Conservation (phyloP, 2,888 invertebrate species). For the Cephalotes varians region DNA sequence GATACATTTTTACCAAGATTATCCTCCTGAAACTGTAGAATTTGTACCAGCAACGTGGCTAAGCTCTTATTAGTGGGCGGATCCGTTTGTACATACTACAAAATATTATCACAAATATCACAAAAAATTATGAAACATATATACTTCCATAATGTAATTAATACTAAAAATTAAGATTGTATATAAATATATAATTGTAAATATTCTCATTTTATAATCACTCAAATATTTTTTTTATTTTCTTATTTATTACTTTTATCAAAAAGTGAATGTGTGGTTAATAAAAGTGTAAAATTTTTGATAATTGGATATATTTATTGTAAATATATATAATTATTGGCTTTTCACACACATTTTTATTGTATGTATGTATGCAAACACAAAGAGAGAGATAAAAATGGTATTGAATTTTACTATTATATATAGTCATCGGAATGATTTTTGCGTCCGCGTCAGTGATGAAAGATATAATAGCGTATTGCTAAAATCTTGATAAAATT, state of each 20-base stretch:
- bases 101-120: conserved; percentile 76
- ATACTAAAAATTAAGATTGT: background rate
- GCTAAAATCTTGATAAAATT: background rate
- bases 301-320: background rate
- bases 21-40: conserved; percentile 98
- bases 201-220: background rate
- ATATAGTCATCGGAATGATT: conserved; percentile 7
- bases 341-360: background rate
- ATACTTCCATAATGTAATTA: background rate
- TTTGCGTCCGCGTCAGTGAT: background rate
- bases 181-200: too few relatives aligned
- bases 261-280: background rate
- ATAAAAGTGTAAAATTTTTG: background rate
- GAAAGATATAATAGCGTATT: background rate
- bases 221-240: background rate
- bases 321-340: background rate
- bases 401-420: background rate
- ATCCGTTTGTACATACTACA: conserved; percentile 96
- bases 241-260: background rate
- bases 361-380: background rate
- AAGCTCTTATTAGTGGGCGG: conserved; percentile 97
- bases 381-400: background rate
- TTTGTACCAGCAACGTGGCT: conserved; percentile 93
- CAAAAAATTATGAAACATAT: background rate
- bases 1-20: conserved; percentile 97